A percentile compares a stretch with the other conserved stretches of the same genome.
phyloP scores from a whole-genome alignment of 2,797 vertebrate genomes.

The Prionace glauca region DNA sequence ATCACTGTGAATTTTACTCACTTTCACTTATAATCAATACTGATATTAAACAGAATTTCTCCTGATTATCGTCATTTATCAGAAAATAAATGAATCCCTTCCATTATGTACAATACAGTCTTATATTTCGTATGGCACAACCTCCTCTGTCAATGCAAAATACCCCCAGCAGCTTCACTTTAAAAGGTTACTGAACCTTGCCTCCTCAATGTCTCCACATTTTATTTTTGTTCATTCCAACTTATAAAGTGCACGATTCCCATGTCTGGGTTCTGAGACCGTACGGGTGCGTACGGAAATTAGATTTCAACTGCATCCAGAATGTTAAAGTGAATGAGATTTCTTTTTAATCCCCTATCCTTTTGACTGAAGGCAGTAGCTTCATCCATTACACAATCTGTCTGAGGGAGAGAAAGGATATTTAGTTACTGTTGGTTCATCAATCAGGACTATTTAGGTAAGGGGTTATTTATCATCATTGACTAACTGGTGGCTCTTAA shows the following conservation, averaged over 20 bases:
- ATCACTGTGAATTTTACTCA: neutral
- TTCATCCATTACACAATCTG: neutral
- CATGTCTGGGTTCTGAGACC: neutral
- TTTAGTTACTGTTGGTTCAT: constrained; percentile 18
- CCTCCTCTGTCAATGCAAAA: neutral
- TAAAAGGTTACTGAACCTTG: neutral
- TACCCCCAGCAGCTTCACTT: neutral
- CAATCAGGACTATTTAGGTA: constrained; percentile 17
- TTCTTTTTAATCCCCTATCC: constrained; percentile 1
- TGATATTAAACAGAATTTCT: neutral
- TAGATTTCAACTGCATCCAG: constrained; percentile 17
- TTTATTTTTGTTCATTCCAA: neutral
- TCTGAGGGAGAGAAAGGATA: neutral
- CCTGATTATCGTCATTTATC: neutral
- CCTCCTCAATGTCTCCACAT: neutral
- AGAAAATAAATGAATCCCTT: neutral
- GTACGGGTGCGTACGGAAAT: neutral
- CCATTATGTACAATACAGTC: neutral
- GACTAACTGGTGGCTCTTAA: constrained; percentile 58
- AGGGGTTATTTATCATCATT: constrained; percentile 56
- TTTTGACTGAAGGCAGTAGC: neutral
- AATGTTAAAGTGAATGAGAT: constrained; percentile 6
- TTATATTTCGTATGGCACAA: neutral
- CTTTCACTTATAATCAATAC: neutral
- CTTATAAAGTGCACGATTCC: constrained; percentile 5